Evolutionary conservation across 2,888 invertebrate genomes (phyloP), one percentile per base, ranked within the genome.

Genomic region (Anorthoa munda): DNA sequence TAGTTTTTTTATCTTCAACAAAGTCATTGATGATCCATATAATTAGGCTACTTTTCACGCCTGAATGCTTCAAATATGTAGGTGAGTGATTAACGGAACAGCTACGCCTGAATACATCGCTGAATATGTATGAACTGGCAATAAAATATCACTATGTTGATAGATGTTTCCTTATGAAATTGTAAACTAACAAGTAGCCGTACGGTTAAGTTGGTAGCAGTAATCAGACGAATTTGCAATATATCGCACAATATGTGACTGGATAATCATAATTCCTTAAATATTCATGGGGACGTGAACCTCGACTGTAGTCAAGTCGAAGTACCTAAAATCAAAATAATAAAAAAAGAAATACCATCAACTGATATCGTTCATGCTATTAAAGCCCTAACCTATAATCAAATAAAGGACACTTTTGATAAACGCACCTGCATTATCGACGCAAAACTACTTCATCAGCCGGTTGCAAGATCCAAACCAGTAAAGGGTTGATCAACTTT

Each of bases 401-500:
- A 45, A 79, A 63, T 72, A 65, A 55, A n/a, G 21, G 18, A 53
- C 18, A 58, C 0, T 53, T 72, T 60, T 21, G 45, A 53, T 45
- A 21, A 68, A 18, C 17, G 1, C 23, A 51, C 45, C 21, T n/a
- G 31, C 26, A 39, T 61, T 39, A 45, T 45, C 13, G 48, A 48
- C 2, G 45, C 26, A 51, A 66, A 75, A 66, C 15, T 46, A 61
- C 48, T 78, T 67, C 53, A 67, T 65, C 58, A 65, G 51, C 60
- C 39, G 45, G 61, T 85, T 79, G 66, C 77, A 66, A 77, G 23
- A 76, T 77, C 18, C 26, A 71, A 79, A 82, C 83, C 68, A 77
- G 77, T 79, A 77, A 68, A 77, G 74, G 50, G 50, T 66, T 75
- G 75, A 80, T 84, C 82, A 78, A 80, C 82, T 85, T 85, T 78